Conservation (phyloP, 2,113 vertebrate genomes). For the Nematolebias whitei region DNA sequence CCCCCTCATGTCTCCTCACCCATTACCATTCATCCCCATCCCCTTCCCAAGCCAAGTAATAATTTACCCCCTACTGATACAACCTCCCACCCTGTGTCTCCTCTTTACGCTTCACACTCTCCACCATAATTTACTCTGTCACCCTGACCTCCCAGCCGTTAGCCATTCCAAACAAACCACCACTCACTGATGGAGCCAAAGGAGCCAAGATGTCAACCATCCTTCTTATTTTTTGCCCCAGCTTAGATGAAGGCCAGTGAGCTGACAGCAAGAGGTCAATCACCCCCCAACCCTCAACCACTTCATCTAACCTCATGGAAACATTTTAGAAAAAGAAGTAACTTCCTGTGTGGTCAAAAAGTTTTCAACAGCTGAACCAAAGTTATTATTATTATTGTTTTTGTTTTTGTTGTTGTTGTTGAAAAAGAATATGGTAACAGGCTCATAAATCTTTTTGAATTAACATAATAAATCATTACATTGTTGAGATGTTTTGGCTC, state of each 20-base stretch:
- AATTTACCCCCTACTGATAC: constrained; percentile 69
- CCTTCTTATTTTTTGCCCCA: constrained; percentile 47
- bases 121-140: constrained; percentile 63
- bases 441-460: too few species aligned
- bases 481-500: neutral
- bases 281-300: constrained; percentile 19
- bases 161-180: constrained; percentile 67
- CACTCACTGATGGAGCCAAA: constrained; percentile 55
- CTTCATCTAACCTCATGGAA: constrained; percentile 34
- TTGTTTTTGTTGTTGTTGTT: too few species aligned
- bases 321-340: constrained; percentile 41
- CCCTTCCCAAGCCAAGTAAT: constrained; percentile 38
- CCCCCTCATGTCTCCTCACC: constrained; percentile 59
- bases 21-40: constrained; percentile 36
- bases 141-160: constrained; percentile 57
- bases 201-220: constrained; percentile 56
- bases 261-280: constrained; percentile 54
- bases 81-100: constrained; percentile 56
- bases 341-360: constrained; percentile 67
- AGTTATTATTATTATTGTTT: too few species aligned
- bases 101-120: constrained; percentile 54
- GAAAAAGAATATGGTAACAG: too few species aligned
- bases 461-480: constrained; percentile 4
- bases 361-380: constrained; percentile 46
- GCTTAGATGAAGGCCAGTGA: constrained; percentile 60